phyloP scores from a whole-genome alignment of 2,888 invertebrate genomes.

The Latheticus oryzae region DNA sequence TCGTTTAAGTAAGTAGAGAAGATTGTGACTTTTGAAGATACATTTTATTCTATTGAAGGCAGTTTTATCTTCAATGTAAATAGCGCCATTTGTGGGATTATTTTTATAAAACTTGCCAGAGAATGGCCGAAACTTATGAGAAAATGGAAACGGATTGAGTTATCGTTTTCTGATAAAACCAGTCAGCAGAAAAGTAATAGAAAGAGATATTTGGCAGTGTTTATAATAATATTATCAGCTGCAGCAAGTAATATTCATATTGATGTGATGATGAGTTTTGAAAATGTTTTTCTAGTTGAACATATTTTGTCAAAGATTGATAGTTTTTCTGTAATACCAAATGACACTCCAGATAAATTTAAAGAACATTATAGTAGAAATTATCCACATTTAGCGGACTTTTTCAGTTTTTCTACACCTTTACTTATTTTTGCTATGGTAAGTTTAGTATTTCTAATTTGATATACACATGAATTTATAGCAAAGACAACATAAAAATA shows the following conservation, averaged over 20 bases:
- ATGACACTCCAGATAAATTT: conserved; percentile 1
- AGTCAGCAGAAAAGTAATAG: conserved; percentile 29
- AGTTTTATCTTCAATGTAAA: conserved; percentile 70
- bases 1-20: conserved; percentile 9
- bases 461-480: too few species aligned
- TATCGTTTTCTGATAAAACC: conserved; percentile 42
- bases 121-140: conserved; percentile 64
- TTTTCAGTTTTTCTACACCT: conserved; percentile 64
- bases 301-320: conserved; percentile 40
- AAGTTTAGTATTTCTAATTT: conserved; percentile 6
- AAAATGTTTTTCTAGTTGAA: conserved; percentile 47
- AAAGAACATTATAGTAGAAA: conserved; percentile 44
- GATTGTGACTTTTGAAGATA: background rate
- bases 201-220: conserved; percentile 8
- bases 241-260: conserved; percentile 25
- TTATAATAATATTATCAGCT: conserved; percentile 3
- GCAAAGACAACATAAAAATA: too few species aligned
- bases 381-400: conserved; percentile 67
- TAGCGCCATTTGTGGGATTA: conserved; percentile 66
- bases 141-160: conserved; percentile 44
- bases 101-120: conserved; percentile 67
- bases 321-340: conserved; percentile 1
- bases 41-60: conserved; percentile 51
- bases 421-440: conserved; percentile 64
- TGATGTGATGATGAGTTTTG: too few species aligned